phyloP scores from a whole-genome alignment of 1,140 invertebrate species.

The Leptestheria dahalacensis region DNA sequence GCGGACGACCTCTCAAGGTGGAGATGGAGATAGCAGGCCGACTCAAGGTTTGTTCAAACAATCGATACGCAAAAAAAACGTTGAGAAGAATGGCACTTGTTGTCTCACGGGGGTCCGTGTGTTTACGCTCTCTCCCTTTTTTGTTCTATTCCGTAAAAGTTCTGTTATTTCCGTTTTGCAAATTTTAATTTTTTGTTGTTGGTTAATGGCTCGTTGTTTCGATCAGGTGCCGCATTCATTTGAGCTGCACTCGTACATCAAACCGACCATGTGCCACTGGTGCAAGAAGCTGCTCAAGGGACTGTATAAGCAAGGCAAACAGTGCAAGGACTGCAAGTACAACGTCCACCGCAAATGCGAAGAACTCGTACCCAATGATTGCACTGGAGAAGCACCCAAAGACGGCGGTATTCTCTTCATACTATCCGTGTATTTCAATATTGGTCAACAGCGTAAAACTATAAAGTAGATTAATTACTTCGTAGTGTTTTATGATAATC shows the following conservation, averaged over 20 bases:
- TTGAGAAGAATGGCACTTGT: too few species aligned
- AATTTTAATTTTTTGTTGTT: too few species aligned
- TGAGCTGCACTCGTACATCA: slow-evolving; percentile 70
- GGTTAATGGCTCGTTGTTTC: too few species aligned
- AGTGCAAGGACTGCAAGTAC: slow-evolving; percentile 96
- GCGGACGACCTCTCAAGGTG: slow-evolving; percentile 43
- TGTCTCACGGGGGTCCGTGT: too few species aligned
- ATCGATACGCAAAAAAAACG: too few species aligned
- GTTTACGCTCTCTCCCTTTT: too few species aligned
- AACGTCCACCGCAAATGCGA: slow-evolving; percentile 96
- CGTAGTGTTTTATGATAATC: too few species aligned
- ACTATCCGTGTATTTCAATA: too few species aligned
- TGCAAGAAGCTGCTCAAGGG: slow-evolving; percentile 92
- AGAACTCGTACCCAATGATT: slow-evolving; percentile 87
- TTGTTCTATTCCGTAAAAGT: too few species aligned
- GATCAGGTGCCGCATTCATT: slow-evolving; percentile 67
- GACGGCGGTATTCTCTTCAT: slow-evolving; percentile 17
- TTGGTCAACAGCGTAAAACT: too few species aligned
- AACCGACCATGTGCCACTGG: slow-evolving; percentile 86
- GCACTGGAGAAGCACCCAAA: slow-evolving; percentile 60
- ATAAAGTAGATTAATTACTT: too few species aligned
- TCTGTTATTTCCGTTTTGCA: too few species aligned
- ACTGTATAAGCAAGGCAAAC: slow-evolving; percentile 89
- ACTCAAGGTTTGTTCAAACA: slow-evolving; percentile 54
- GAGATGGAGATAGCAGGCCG: slow-evolving; percentile 51